These are phyloP conservation scores for Perizoma affinitatum DNA, from an alignment of 2,888 invertebrate species.

Conservation along the genomic window DNA sequence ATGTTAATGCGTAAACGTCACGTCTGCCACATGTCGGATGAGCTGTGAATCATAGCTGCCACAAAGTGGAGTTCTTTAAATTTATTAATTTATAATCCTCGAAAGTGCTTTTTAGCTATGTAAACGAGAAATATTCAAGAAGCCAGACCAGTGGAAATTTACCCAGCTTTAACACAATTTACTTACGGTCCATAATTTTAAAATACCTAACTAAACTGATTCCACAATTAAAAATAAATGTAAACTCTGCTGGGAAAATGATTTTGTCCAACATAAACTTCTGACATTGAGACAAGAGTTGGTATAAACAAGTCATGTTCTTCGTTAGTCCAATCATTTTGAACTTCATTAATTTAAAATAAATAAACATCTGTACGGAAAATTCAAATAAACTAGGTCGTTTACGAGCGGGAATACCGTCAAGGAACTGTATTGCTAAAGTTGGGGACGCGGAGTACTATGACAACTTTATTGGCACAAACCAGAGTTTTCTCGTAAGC, in stretches of 20 bases:
- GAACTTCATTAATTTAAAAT: too few species aligned
- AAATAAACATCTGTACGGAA: slow-evolving; percentile 29
- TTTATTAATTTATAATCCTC: slow-evolving; percentile 11
- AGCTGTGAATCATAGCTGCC: too few species aligned
- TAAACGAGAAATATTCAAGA: slow-evolving; percentile 7
- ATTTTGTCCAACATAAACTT: slow-evolving; percentile 10
- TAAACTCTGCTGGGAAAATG: slow-evolving; percentile 21
- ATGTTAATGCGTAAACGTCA: background rate
- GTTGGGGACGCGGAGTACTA: slow-evolving; percentile 35
- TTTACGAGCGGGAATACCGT: slow-evolving; percentile 34
- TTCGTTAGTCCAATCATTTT: slow-evolving; percentile 1
- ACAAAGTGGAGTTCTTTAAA: background rate
- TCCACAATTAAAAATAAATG: slow-evolving; percentile 24
- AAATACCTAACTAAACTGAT: slow-evolving; percentile 30
- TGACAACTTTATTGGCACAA: slow-evolving; percentile 40
- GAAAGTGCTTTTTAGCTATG: background rate
- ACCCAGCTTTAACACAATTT: slow-evolving; percentile 28
- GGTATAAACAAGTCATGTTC: background rate
- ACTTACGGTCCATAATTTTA: slow-evolving; percentile 28
- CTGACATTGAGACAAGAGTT: slow-evolving; percentile 2
- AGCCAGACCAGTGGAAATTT: slow-evolving; percentile 17
- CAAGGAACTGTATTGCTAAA: slow-evolving; percentile 39
- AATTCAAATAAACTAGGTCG: slow-evolving; percentile 39
- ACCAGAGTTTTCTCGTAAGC: slow-evolving; percentile 36
- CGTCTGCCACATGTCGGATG: too few species aligned